Percentiles rank a stretch among this genome's conserved stretches.
These are phyloP conservation scores for Apamea crenata DNA, from an alignment of 2,888 invertebrate genomes.

Conservation along the genomic window DNA sequence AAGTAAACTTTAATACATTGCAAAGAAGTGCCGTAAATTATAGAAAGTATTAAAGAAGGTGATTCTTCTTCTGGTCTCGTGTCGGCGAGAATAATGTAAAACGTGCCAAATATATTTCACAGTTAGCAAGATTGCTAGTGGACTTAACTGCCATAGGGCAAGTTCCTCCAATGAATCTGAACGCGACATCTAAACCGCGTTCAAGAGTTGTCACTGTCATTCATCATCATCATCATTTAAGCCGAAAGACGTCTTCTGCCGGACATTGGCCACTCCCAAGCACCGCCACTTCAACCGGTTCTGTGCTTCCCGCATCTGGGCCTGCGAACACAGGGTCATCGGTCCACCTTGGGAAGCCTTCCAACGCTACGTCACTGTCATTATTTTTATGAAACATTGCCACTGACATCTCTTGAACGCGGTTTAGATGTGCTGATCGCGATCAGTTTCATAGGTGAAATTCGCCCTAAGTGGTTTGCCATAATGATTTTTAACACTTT, in stretches of 20 bases:
- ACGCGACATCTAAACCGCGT: not conserved
- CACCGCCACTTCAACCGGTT: not conserved
- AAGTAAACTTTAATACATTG: slow-evolving; percentile 26
- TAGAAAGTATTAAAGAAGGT: slow-evolving; percentile 26
- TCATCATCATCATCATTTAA: not conserved
- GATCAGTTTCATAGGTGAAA: not conserved
- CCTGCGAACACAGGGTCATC: not conserved
- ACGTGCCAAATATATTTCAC: not conserved
- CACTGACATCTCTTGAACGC: not conserved
- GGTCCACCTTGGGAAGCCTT: not conserved
- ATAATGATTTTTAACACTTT: not conserved
- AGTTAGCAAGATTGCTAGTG: not conserved
- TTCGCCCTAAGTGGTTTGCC: not conserved
- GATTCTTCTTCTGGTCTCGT: slow-evolving; percentile 27
- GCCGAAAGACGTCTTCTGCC: not conserved
- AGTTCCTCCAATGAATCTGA: not conserved
- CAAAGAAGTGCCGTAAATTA: slow-evolving; percentile 51
- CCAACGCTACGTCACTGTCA: not conserved
- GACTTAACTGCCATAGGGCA: not conserved
- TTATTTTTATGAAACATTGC: too few species aligned
- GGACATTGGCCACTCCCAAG: not conserved
- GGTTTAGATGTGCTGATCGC: not conserved
- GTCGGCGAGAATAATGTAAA: not conserved
- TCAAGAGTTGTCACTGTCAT: not conserved
- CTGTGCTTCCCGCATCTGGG: too few species aligned